These are phyloP conservation scores for Heteropelma amictum DNA, from an alignment of 2,888 invertebrate genomes.

Conservation along the genomic window DNA sequence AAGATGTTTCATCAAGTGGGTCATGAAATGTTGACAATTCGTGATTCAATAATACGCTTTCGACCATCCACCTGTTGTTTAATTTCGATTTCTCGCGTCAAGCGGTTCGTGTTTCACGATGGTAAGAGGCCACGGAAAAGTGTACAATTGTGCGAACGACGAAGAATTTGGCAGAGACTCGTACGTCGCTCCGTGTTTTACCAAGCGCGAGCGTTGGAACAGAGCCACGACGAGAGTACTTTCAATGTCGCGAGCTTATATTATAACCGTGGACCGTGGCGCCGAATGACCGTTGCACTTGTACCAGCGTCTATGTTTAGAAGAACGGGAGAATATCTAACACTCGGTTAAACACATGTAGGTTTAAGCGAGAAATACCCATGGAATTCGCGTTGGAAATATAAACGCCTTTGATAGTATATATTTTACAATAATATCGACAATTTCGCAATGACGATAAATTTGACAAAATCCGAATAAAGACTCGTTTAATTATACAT, in stretches of 20 bases:
- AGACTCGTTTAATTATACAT: too few species aligned
- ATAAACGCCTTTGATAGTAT: too few species aligned
- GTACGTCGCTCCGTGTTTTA: conserved; percentile 1
- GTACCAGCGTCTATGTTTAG: conserved; percentile 13
- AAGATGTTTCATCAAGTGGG: too few species aligned
- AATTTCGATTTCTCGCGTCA: not conserved
- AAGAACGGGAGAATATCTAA: not conserved
- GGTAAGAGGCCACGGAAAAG: not conserved
- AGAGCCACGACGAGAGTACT: conserved; percentile 25
- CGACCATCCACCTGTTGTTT: not conserved
- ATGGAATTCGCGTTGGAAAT: too few species aligned
- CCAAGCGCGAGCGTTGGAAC: conserved; percentile 11
- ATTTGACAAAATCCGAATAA: too few species aligned
- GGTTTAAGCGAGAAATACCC: too few species aligned
- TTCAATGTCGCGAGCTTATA: conserved; percentile 36
- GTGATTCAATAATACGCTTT: too few species aligned
- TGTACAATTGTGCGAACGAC: conserved; percentile 14
- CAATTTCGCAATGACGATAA: too few species aligned
- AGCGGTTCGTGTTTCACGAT: not conserved
- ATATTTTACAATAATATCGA: too few species aligned
- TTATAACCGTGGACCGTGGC: conserved; percentile 23
- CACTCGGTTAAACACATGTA: not conserved
- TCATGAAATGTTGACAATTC: too few species aligned
- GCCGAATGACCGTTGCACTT: conserved; percentile 38
- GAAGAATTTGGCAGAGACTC: conserved; percentile 27